Evolutionary conservation across 2,888 invertebrate genomes (phyloP).

Genomic region (Achlya flavicornis): DNA sequence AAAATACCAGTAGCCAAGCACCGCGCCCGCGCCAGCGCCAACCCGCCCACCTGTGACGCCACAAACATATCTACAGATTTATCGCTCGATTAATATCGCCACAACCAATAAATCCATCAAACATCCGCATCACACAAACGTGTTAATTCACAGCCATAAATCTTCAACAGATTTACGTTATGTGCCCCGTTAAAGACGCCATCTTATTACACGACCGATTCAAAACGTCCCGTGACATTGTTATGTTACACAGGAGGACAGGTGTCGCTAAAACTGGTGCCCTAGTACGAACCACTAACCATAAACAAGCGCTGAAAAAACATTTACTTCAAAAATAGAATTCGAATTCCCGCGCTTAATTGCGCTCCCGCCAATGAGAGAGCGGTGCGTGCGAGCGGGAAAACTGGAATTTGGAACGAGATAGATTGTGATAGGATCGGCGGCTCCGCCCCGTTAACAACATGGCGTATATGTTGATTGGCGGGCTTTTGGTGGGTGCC

Average conservation of each 20-base stretch:
- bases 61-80: slow-evolving; percentile 49
- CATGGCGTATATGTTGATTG: slow-evolving; percentile 87
- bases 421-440: slow-evolving; percentile 51
- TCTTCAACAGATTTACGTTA: slow-evolving; percentile 71
- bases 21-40: slow-evolving; percentile 26
- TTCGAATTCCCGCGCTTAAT: slow-evolving; percentile 83
- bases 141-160: slow-evolving; percentile 74
- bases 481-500: slow-evolving; percentile 72
- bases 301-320: slow-evolving; percentile 78
- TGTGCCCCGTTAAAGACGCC: slow-evolving; percentile 55
- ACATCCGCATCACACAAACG: slow-evolving; percentile 58
- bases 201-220: slow-evolving; percentile 58
- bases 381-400: slow-evolving; percentile 64
- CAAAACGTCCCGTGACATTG: slow-evolving; percentile 36
- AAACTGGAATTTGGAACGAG: slow-evolving; percentile 53
- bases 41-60: slow-evolving; percentile 63
- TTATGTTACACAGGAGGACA: slow-evolving; percentile 43
- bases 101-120: slow-evolving; percentile 77
- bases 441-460: slow-evolving; percentile 85
- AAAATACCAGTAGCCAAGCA: slow-evolving; percentile 20
- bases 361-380: slow-evolving; percentile 78
- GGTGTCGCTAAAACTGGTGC: slow-evolving; percentile 63
- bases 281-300: slow-evolving; percentile 49
- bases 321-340: slow-evolving; percentile 82
- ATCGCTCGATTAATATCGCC: slow-evolving; percentile 65